phyloP scores from a whole-genome alignment of 2,888 invertebrate genomes.

The Colletes collaris region DNA sequence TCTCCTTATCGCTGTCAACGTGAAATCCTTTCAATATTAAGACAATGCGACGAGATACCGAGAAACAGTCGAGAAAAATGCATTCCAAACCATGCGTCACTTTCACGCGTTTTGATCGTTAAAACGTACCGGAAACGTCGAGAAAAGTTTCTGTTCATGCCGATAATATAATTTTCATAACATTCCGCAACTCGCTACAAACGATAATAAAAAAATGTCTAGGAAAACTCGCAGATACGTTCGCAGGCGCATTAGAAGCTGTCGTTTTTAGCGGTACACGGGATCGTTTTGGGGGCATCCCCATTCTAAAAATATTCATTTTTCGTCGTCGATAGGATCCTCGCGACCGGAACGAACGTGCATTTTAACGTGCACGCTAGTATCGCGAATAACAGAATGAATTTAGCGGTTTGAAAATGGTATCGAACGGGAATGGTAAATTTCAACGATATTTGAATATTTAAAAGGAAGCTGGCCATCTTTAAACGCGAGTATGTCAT shows the following conservation, averaged over 20 bases:
- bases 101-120: conserved; percentile 1
- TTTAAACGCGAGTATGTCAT: conserved; percentile 79
- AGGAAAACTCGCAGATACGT: conserved; percentile 34
- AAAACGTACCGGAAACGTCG: neutral
- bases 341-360: neutral
- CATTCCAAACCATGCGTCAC: conserved; percentile 18
- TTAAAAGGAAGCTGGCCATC: conserved; percentile 77
- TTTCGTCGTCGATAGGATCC: neutral
- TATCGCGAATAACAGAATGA: neutral
- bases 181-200: neutral
- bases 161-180: conserved; percentile 16
- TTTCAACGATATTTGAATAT: conserved; percentile 58
- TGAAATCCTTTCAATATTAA: conserved; percentile 14
- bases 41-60: conserved; percentile 16
- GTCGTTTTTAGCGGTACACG: conserved; percentile 18
- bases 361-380: neutral
- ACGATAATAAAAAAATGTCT: conserved; percentile 13
- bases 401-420: neutral
- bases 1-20: conserved; percentile 19
- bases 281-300: neutral
- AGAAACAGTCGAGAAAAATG: neutral
- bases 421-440: neutral
- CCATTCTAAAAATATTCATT: neutral
- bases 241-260: conserved; percentile 50
- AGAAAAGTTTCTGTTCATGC: neutral